Base-by-base conservation (phyloP, 2,797 vertebrate genomes). In the Halcyon leucocephala region DNA sequence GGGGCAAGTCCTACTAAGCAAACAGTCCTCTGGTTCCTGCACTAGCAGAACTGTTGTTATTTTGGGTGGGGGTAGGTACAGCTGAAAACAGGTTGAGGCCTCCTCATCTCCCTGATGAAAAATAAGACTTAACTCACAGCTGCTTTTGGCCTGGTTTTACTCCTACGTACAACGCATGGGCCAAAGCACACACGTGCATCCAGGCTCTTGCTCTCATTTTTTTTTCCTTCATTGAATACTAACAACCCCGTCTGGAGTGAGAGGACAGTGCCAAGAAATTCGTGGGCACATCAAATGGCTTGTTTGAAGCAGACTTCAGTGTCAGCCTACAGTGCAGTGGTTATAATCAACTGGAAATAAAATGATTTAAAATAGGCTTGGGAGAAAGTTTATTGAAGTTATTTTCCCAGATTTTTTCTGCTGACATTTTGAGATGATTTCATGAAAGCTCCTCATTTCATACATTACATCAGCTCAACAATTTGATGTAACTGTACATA, bases 401-500 rank as follows among this genome's bases (percentile, higher is more conserved):
- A 64, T 74, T 91, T 92, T 73, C 66, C 22, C 13, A 48, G 87
- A 44, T 54, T 49, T 74, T 72, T 62, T 80, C 69, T 58, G 46
- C 0, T 91, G 90, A 91, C 85, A 91, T 95, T 96, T 86, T 44
- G 54, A 91, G 72, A 66, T 83, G 92, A 76, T 71, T 55, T 89
- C 70, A 66, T 82, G 93, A 95, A 94, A 89, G 73, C 51, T 18
- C 60, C 37, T 84, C 86, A 65, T 87, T 89, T 85, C 62, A 28
- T 81, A 69, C 61, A 89, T 82, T 83, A 66, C 61, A 69, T 94
- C 87, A 85, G 62, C 74, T 89, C 66, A 82, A 79, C 83, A 86
- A 79, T 93, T 94, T 92, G 89, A 42, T 89, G 18, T 86, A 96
- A 97, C 94, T 83, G 84, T 86, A 87, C 39, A 55, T 85, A 94